Conservation (phyloP, 2,113 vertebrate genomes). For the Forbesichthys agassizii region DNA sequence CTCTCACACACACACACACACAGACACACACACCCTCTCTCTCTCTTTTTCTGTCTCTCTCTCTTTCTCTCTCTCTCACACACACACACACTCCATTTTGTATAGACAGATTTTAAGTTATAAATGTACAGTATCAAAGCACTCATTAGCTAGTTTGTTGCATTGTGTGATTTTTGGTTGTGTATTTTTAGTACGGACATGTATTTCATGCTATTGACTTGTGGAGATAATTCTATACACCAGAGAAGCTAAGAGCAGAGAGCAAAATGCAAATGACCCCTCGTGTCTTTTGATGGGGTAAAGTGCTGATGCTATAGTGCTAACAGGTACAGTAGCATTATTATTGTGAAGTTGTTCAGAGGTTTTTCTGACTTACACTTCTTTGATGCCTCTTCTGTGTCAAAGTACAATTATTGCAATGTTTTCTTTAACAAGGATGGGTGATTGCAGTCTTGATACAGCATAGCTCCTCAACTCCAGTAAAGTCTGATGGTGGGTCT, state of each 20-base stretch:
- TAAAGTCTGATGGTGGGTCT: conserved; percentile 65
- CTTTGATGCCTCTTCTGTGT: conserved; percentile 25
- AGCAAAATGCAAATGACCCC: conserved; percentile 9
- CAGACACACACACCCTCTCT: too few species aligned
- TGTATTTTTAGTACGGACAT: background rate
- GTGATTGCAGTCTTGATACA: conserved; percentile 10
- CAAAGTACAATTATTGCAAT: conserved; percentile 35
- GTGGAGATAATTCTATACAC: conserved; percentile 16
- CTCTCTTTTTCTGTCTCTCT: too few species aligned
- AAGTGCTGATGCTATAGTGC: conserved; percentile 18
- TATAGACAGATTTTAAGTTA: conserved; percentile 16
- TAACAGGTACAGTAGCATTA: background rate
- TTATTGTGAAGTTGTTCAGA: background rate
- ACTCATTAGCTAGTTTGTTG: conserved; percentile 7
- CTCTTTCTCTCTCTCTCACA: too few species aligned
- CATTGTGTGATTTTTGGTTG: background rate
- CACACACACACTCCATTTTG: conserved; percentile 33
- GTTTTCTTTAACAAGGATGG: conserved; percentile 37
- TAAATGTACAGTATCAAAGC: conserved; percentile 12
- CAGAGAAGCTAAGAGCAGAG: conserved; percentile 6
- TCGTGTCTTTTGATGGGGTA: conserved; percentile 21
- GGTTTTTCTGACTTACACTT: background rate
- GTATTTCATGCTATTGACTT: conserved; percentile 71
- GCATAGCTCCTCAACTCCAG: conserved; percentile 26
- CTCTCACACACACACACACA: too few species aligned